phyloP scores from a whole-genome alignment of 2,113 vertebrate species.

The Serinus canaria region DNA sequence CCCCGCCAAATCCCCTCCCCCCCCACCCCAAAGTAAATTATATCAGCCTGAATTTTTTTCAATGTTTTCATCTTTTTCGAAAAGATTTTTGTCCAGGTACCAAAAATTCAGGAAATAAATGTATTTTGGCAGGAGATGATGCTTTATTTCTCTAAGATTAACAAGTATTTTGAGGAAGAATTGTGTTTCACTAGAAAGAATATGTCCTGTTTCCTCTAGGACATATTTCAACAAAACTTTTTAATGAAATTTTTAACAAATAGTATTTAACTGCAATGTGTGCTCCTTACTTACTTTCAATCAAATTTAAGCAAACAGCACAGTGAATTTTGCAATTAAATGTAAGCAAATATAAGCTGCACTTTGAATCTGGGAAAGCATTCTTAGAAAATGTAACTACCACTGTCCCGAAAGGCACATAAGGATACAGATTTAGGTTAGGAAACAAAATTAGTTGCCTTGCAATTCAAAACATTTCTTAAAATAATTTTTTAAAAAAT shows the following conservation, averaged over 20 bases:
- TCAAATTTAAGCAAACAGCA: neutral
- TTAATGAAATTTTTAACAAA: neutral
- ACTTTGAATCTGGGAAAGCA: neutral
- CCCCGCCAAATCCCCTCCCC: no score
- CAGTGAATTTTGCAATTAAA: neutral
- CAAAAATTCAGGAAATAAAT: neutral
- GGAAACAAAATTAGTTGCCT: neutral
- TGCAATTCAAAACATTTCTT: neutral
- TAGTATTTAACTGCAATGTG: neutral
- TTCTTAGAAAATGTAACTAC: neutral
- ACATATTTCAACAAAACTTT: neutral
- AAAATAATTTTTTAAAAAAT: neutral
- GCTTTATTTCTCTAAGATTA: neutral
- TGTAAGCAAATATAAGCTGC: neutral
- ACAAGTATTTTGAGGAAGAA: neutral
- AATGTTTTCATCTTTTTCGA: neutral
- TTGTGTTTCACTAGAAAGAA: neutral
- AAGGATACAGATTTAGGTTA: neutral
- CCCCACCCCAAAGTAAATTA: neutral
- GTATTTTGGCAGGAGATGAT: neutral
- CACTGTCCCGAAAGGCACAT: neutral
- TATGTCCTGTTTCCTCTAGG: neutral
- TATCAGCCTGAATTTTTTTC: neutral
- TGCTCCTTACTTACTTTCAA: neutral
- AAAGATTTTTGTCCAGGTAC: accelerated